Evolutionary conservation across 2,888 invertebrate species (phyloP).

Genomic region (Lasioglossum oenotherae): DNA sequence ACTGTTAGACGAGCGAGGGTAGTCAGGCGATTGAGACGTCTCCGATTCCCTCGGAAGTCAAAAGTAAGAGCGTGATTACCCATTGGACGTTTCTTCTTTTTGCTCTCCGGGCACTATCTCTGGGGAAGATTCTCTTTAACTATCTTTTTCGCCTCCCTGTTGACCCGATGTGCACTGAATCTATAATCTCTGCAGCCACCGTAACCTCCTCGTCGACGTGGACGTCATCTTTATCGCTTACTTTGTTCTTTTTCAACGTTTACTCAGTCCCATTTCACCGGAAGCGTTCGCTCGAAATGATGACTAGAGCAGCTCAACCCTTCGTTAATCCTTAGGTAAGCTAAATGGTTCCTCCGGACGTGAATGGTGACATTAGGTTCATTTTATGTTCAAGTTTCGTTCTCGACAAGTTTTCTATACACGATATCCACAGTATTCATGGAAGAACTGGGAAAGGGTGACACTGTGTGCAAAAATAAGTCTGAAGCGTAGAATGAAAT

Average conservation of each 20-base stretch:
- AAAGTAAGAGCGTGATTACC: not conserved
- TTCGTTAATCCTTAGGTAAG: not conserved
- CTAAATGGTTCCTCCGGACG: not conserved
- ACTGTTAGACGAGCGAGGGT: not conserved
- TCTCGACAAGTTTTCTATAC: not conserved
- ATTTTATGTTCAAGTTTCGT: not conserved
- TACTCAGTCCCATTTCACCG: not conserved
- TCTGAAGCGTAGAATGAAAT: not conserved
- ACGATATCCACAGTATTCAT: not conserved
- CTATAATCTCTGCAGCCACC: not conserved
- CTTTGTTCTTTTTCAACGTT: not conserved
- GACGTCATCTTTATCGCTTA: constrained; percentile 5
- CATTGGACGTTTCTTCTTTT: constrained; percentile 1
- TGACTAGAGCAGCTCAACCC: not conserved
- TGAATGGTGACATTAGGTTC: not conserved
- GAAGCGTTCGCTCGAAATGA: not conserved
- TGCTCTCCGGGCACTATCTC: not conserved
- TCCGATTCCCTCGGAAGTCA: not conserved
- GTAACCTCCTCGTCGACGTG: constrained; percentile 1
- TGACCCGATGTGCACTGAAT: not conserved
- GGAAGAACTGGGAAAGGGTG: not conserved
- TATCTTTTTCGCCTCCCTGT: not conserved
- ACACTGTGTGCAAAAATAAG: not conserved
- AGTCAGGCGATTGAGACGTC: not conserved
- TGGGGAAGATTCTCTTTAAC: constrained; percentile 7